These are phyloP conservation scores for Euzophera pinguis DNA, from an alignment of 2,888 invertebrate species.

Conservation along the genomic window DNA sequence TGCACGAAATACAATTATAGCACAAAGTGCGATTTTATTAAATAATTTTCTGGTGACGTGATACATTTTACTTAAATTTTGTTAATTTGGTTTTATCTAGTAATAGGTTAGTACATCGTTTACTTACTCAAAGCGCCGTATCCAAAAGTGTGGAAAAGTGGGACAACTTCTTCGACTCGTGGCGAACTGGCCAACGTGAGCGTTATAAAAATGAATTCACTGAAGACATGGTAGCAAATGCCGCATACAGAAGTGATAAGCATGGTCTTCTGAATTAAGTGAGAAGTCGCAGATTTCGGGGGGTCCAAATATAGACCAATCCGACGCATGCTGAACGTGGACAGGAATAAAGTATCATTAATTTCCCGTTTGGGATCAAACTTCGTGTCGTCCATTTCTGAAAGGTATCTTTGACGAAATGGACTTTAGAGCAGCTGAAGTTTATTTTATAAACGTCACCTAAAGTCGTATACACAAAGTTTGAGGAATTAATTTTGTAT, in stretches of 20 bases:
- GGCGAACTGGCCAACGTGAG: conserved; percentile 64
- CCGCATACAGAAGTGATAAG: conserved; percentile 47
- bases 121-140: conserved; percentile 69
- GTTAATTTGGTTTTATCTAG: no score
- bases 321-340: conserved; percentile 54
- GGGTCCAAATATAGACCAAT: conserved; percentile 58
- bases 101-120: not conserved
- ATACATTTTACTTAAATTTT: no score
- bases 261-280: conserved; percentile 48
- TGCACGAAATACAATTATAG: no score
- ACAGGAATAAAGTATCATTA: conserved; percentile 48
- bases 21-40: no score
- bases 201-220: conserved; percentile 61
- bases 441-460: conserved; percentile 18
- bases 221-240: conserved; percentile 65
- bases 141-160: conserved; percentile 69
- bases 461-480: conserved; percentile 11
- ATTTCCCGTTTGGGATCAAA: conserved; percentile 58
- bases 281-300: conserved; percentile 34
- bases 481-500: not conserved
- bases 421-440: not conserved
- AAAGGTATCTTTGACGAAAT: conserved; percentile 19
- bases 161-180: conserved; percentile 67
- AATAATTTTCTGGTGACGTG: no score
- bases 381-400: conserved; percentile 43